phyloP scores from a whole-genome alignment of 2,888 invertebrate species.

The Eupithecia abbreviata region DNA sequence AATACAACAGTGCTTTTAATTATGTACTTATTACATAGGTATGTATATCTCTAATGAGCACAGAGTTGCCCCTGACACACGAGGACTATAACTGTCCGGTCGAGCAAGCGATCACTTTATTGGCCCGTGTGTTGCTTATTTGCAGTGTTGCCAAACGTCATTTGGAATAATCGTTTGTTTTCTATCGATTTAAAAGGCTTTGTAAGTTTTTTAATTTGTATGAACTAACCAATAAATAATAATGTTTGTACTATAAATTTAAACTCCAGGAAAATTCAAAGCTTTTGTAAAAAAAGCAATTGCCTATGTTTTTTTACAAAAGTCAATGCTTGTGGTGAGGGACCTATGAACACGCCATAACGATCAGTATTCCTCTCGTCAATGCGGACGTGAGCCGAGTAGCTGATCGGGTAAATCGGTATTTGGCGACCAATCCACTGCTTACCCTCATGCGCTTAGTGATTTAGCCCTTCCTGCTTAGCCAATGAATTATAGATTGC shows the following conservation, averaged over 20 bases:
- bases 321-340: slow-evolving; percentile 7
- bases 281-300: background rate
- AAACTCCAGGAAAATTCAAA: background rate
- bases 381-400: slow-evolving; percentile 28
- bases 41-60: background rate
- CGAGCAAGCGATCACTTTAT: background rate
- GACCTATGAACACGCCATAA: slow-evolving; percentile 10
- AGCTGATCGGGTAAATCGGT: slow-evolving; percentile 25
- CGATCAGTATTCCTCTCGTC: slow-evolving; percentile 33
- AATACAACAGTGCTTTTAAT: background rate
- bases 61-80: background rate
- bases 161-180: background rate
- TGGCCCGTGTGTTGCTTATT: background rate
- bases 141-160: background rate
- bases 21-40: background rate
- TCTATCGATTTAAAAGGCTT: background rate
- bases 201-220: background rate
- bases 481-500: slow-evolving; percentile 15
- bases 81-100: background rate
- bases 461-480: slow-evolving; percentile 34
- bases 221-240: background rate
- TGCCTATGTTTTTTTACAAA: background rate
- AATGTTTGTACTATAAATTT: background rate
- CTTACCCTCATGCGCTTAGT: slow-evolving; percentile 26
- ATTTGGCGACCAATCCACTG: slow-evolving; percentile 35